These are phyloP conservation scores for Lathamus discolor DNA, from an alignment of 2,113 vertebrate genomes.

Conservation along the genomic window DNA sequence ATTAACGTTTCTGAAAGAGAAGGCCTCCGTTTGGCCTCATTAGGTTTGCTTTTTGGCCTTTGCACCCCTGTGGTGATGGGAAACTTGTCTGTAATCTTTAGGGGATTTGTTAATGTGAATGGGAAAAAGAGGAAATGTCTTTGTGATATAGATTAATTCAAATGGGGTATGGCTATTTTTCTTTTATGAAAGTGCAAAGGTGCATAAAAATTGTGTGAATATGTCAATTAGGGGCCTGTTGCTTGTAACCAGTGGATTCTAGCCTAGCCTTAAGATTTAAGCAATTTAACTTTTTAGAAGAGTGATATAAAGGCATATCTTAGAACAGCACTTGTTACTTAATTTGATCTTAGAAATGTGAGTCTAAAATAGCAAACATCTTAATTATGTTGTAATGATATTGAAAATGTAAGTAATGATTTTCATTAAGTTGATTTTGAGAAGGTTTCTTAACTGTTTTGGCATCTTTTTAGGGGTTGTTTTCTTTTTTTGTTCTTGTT, in stretches of 20 bases:
- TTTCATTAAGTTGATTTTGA: neutral
- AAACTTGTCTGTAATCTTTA: slow-evolving; percentile 23
- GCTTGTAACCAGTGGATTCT: neutral
- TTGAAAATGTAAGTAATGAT: neutral
- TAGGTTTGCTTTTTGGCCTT: slow-evolving; percentile 67
- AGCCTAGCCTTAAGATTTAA: neutral
- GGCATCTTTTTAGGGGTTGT: neutral
- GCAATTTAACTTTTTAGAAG: neutral
- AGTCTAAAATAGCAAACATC: neutral
- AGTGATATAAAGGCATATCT: neutral
- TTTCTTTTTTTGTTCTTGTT: neutral
- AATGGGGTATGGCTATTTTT: neutral
- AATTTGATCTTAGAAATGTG: neutral
- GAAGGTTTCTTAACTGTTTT: neutral
- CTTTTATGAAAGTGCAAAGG: slow-evolving; percentile 16
- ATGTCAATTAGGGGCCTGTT: neutral
- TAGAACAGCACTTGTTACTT: neutral
- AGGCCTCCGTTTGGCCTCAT: slow-evolving; percentile 29
- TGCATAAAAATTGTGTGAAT: slow-evolving; percentile 33
- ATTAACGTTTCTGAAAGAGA: slow-evolving; percentile 16
- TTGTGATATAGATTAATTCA: slow-evolving; percentile 29
- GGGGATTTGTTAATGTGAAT: slow-evolving; percentile 39
- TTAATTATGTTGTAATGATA: neutral
- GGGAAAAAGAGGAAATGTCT: slow-evolving; percentile 15
- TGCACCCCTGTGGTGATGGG: slow-evolving; percentile 41